Evolutionary conservation across 1,140 invertebrate genomes (phyloP).

Genomic region (Tenebrio molitor): DNA sequence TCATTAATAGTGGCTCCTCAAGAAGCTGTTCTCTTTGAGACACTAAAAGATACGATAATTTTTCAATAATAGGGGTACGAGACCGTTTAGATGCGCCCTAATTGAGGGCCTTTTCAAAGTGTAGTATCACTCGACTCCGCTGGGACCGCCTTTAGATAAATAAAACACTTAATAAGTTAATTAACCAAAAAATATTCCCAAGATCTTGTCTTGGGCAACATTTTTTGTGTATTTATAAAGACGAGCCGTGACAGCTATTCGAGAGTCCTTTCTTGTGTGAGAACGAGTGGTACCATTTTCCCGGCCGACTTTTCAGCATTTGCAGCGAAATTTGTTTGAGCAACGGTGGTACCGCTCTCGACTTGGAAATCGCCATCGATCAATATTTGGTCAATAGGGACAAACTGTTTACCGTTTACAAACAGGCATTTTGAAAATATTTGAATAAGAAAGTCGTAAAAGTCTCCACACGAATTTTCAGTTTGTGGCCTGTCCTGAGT

Average conservation of each 20-base stretch:
- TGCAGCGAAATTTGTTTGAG: neutral
- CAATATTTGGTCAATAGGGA: neutral
- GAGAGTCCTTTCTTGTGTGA: neutral
- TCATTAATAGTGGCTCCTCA: neutral
- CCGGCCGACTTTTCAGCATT: neutral
- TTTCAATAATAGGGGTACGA: neutral
- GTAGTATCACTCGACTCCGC: neutral
- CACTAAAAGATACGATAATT: neutral
- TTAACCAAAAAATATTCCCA: slow-evolving; percentile 20
- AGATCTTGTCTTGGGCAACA: slow-evolving; percentile 8
- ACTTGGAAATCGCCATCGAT: neutral
- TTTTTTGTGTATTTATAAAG: slow-evolving; percentile 1
- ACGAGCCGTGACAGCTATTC: neutral
- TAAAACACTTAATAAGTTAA: slow-evolving; percentile 12
- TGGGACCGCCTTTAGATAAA: neutral
- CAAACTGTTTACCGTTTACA: neutral
- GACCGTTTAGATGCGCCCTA: neutral
- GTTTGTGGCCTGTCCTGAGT: neutral
- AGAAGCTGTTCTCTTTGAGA: neutral
- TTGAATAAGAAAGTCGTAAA: neutral
- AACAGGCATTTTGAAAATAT: neutral
- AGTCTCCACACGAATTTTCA: too few species aligned
- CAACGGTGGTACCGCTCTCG: neutral
- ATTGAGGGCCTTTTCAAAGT: slow-evolving; percentile 8
- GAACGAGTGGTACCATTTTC: neutral